Evolutionary conservation across 2,888 invertebrate genomes (phyloP).

Genomic region (Drosophila affinis): DNA sequence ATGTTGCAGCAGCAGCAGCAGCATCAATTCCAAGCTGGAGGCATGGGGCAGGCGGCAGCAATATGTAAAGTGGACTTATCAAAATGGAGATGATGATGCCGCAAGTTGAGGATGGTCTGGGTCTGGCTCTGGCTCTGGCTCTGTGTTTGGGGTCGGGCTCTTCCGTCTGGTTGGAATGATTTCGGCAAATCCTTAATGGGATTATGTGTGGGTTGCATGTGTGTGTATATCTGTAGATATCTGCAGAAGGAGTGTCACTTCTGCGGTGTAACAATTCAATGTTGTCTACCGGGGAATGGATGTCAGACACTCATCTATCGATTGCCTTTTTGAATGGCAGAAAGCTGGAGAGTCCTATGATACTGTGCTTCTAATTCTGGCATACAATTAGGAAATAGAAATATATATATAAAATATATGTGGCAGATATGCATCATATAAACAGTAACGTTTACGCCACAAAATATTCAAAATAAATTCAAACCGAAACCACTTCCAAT

Average conservation of each 20-base stretch:
- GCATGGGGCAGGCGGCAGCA: constrained; percentile 26
- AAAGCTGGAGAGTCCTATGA: background rate
- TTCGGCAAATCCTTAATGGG: constrained; percentile 36
- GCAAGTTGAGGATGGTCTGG: constrained; percentile 36
- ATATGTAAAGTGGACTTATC: constrained; percentile 57
- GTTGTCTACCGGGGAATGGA: background rate
- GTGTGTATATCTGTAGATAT: background rate
- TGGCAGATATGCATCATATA: no score
- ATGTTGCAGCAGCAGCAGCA: constrained; percentile 44
- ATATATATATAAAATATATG: no score
- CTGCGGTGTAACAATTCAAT: background rate
- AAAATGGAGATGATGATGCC: constrained; percentile 58
- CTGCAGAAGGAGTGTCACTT: background rate
- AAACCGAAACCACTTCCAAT: no score
- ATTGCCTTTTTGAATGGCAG: background rate
- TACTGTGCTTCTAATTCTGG: no score
- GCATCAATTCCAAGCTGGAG: constrained; percentile 4
- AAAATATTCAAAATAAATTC: no score
- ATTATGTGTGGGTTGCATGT: constrained; percentile 20
- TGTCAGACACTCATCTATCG: background rate
- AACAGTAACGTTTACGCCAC: no score
- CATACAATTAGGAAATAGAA: no score
- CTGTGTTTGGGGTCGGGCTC: background rate
- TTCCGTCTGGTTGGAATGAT: constrained; percentile 21
- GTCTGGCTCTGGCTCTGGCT: background rate